Base-by-base conservation (phyloP, 2,797 vertebrate species). In the Bothrops alternatus region DNA sequence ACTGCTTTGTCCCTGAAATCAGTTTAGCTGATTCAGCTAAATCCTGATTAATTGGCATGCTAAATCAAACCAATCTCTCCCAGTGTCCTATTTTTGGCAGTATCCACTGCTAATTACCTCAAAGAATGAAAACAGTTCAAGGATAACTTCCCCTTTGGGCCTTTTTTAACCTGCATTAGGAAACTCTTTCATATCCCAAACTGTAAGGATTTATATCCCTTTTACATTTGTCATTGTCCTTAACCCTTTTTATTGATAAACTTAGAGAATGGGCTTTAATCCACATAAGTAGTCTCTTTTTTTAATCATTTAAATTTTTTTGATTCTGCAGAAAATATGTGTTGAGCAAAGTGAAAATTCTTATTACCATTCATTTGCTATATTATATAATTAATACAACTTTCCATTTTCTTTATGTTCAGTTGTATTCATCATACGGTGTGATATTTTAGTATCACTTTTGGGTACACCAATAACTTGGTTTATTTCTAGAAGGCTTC, bases 41-140 rank as follows among this genome's bases (percentile, higher is more conserved):
- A 87, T 56, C 32, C 47, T 82, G 86, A 93, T 91, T 65, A 88
- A 91, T 93, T 85, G 65, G 50, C 73, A 87, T 4, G 8, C 85
- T 90, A 88, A 85, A 90, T 91, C 87, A 93, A 86, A 89, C 90
- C n/a, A 90, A 60, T 88, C 65, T 90, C n/a, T 28, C 37, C 85
- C 89, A 92, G 32, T 90, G 63, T 63, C 65, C 88, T 87, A 56
- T 90, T 12, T 90, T 26, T 90, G 47, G 16, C 65, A 56, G 8
- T 85, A 90, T 87, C 89, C 89, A 88, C 11, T 11, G 42, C 47
- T 50, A 78, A 88, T 12, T 23, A 73, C 47, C 73, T 78, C 56
- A 90, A 61, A 91, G 32, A 60, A 91, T n/a, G 23, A 90, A 91
- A 89, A 89, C 88, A 42, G 88, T 90, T 91, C 13, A 55, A 86